phyloP scores from a whole-genome alignment of 2,888 invertebrate genomes.

The Macaria liturata region DNA sequence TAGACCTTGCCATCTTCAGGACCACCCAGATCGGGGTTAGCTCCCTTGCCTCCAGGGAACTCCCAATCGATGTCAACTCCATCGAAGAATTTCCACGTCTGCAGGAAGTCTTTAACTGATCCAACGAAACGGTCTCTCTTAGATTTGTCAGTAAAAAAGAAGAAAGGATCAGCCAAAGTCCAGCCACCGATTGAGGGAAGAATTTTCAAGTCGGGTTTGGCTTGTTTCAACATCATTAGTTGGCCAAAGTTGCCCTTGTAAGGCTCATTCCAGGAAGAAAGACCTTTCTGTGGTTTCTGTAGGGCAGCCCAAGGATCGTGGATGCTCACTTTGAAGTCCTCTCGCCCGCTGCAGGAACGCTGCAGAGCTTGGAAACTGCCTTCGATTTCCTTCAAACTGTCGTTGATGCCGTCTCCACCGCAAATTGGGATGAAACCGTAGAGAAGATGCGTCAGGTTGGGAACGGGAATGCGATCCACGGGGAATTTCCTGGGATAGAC shows the following conservation, averaged over 20 bases:
- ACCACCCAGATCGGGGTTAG: slow-evolving; percentile 71
- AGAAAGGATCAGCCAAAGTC: slow-evolving; percentile 78
- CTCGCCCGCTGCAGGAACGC: slow-evolving; percentile 74
- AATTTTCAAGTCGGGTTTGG: slow-evolving; percentile 72
- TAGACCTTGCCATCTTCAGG: slow-evolving; percentile 72
- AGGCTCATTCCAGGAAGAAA: slow-evolving; percentile 77
- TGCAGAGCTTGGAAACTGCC: slow-evolving; percentile 78
- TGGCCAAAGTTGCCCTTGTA: slow-evolving; percentile 80
- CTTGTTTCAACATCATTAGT: slow-evolving; percentile 75
- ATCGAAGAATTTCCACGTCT: slow-evolving; percentile 79
- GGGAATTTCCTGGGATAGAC: slow-evolving; percentile 77
- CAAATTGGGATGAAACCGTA: slow-evolving; percentile 79
- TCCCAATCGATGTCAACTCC: slow-evolving; percentile 80
- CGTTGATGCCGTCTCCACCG: slow-evolving; percentile 77
- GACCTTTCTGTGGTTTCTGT: slow-evolving; percentile 75
- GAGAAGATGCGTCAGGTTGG: slow-evolving; percentile 72
- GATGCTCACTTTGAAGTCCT: slow-evolving; percentile 76
- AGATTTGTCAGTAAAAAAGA: slow-evolving; percentile 67
- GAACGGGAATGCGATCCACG: slow-evolving; percentile 70
- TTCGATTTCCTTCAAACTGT: slow-evolving; percentile 79
- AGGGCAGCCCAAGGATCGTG: slow-evolving; percentile 79
- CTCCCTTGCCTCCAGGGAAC: slow-evolving; percentile 79
- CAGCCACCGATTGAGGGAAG: slow-evolving; percentile 76
- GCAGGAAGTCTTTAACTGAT: slow-evolving; percentile 74
- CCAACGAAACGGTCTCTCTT: slow-evolving; percentile 72